Conservation (phyloP, 2,797 vertebrate genomes). For the Botia almorhae region DNA sequence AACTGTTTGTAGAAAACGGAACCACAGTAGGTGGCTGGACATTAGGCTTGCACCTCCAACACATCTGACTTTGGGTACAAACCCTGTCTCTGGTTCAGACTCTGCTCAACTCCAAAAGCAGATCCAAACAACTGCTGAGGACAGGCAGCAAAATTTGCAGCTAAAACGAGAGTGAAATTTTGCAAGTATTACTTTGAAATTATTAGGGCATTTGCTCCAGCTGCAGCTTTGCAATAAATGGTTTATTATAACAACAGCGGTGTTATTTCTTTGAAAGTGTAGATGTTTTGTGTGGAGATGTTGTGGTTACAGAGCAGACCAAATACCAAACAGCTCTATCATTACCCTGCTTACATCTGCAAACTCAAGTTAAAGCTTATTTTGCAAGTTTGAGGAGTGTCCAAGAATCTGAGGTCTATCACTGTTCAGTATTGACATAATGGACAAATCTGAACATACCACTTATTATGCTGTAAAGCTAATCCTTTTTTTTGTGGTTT, state of each 20-base stretch:
- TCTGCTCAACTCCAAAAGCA: neutral
- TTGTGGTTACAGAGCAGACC: constrained; percentile 39
- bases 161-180: constrained; percentile 20
- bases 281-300: constrained; percentile 50
- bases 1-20: constrained; percentile 13
- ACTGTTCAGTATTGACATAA: constrained; percentile 10
- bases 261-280: constrained; percentile 38
- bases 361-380: constrained; percentile 49
- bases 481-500: constrained; percentile 8
- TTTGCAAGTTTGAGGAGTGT: constrained; percentile 45
- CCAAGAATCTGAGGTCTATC: constrained; percentile 37
- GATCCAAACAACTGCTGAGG: neutral
- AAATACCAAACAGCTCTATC: constrained; percentile 55
- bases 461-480: constrained; percentile 8
- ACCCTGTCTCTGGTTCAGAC: constrained; percentile 64
- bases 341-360: constrained; percentile 50
- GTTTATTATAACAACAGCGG: neutral
- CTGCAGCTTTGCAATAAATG: constrained; percentile 5
- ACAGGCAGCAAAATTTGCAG: neutral
- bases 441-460: constrained; percentile 4
- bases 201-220: neutral
- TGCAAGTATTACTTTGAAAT: neutral
- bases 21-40: constrained; percentile 27
- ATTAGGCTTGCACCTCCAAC: constrained; percentile 56
- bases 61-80: constrained; percentile 81